Conservation (phyloP, 2,888 invertebrate species). For the Synergus gifuensis region DNA sequence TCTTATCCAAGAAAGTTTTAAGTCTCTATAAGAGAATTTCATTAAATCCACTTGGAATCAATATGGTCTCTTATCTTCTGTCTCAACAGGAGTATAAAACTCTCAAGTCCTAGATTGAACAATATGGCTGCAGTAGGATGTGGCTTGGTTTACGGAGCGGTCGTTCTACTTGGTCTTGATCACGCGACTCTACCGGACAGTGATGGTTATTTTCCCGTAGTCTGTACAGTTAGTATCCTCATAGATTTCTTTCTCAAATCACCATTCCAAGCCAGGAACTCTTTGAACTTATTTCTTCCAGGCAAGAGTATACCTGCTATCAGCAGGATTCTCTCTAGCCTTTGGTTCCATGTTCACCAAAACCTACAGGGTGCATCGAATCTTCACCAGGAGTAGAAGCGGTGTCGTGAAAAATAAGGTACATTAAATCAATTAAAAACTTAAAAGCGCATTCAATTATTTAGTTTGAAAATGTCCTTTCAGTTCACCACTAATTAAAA, state of each 20-base stretch:
- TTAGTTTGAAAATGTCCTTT: not conserved
- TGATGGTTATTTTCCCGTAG: conserved; percentile 86
- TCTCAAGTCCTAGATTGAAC: conserved; percentile 94
- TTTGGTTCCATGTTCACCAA: conserved; percentile 98
- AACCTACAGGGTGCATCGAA: conserved; percentile 94
- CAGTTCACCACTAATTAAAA: too few species aligned
- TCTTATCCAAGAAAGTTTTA: conserved; percentile 7
- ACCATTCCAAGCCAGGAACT: not conserved
- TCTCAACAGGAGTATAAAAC: conserved; percentile 88
- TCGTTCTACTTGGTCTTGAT: conserved; percentile 91
- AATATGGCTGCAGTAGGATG: conserved; percentile 95
- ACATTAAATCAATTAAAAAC: conserved; percentile 31
- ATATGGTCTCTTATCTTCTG: conserved; percentile 40
- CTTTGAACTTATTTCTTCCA: conserved; percentile 75
- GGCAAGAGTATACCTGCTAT: conserved; percentile 92
- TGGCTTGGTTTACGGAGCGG: conserved; percentile 92
- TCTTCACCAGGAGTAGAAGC: conserved; percentile 90
- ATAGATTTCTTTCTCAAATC: conserved; percentile 7
- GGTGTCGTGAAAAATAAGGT: conserved; percentile 92
- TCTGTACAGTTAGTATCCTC: conserved; percentile 88
- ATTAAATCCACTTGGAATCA: conserved; percentile 29
- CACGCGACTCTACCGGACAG: conserved; percentile 86
- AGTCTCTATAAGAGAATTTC: conserved; percentile 18
- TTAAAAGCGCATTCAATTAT: not conserved
- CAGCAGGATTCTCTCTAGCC: conserved; percentile 93